phyloP scores from a whole-genome alignment of 2,113 vertebrate species.

The Calyptomena viridis region DNA sequence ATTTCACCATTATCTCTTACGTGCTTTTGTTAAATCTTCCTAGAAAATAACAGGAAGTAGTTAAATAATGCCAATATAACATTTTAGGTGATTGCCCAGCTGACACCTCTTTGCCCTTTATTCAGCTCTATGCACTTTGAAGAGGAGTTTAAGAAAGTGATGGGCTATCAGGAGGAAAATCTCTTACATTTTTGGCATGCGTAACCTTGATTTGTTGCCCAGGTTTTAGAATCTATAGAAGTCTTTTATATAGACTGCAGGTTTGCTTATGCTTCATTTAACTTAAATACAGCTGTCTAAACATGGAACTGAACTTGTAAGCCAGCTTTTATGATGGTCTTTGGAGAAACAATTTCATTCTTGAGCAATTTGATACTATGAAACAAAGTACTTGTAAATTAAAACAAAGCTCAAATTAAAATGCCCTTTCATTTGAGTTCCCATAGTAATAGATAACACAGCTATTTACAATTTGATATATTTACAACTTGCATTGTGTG shows the following conservation, averaged over 20 bases:
- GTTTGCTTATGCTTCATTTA: conserved; percentile 33
- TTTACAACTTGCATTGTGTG: neutral
- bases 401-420: conserved; percentile 25
- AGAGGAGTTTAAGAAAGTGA: neutral
- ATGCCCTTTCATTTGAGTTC: neutral
- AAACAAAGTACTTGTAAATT: neutral
- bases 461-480: neutral
- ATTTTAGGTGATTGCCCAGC: neutral
- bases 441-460: neutral
- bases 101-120: neutral
- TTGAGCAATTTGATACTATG: neutral
- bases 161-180: neutral
- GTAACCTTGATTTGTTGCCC: neutral
- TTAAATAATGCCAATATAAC: conserved; percentile 1
- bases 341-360: neutral
- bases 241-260: neutral
- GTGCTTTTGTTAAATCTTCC: neutral
- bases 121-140: neutral
- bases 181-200: neutral
- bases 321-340: neutral
- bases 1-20: neutral
- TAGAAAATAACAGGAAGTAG: neutral
- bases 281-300: conserved; percentile 8
- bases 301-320: neutral
- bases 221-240: neutral